phyloP scores from a whole-genome alignment of 2,888 invertebrate species.

The Euzetes globulus region DNA sequence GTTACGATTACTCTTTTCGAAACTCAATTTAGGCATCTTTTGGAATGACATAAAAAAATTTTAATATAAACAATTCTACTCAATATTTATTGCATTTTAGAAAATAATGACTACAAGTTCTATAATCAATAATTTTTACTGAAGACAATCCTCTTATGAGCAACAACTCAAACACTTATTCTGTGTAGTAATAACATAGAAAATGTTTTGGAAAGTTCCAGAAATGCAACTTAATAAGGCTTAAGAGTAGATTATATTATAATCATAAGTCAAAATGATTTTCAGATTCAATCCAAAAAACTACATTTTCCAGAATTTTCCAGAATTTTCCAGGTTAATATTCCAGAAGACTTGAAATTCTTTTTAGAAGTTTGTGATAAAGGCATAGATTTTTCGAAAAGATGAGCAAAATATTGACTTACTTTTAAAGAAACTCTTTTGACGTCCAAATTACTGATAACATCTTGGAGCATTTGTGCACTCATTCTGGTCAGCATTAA shows the following conservation, averaged over 20 bases:
- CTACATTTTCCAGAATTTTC: not conserved
- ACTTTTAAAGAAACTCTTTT: slow-evolving; percentile 42
- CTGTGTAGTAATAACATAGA: not conserved
- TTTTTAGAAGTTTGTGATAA: too few species aligned
- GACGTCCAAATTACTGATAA: slow-evolving; percentile 41
- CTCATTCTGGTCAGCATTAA: slow-evolving; percentile 41
- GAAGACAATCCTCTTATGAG: not conserved
- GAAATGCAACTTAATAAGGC: not conserved
- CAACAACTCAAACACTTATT: not conserved
- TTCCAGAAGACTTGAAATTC: too few species aligned
- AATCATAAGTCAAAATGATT: not conserved
- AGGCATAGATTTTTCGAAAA: not conserved
- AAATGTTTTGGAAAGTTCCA: not conserved
- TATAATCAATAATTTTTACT: not conserved
- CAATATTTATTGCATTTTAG: not conserved
- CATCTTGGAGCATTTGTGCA: slow-evolving; percentile 42
- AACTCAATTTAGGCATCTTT: slow-evolving; percentile 41
- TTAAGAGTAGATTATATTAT: not conserved
- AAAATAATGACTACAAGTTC: too few species aligned
- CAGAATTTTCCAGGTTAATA: too few species aligned
- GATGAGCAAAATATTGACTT: not conserved
- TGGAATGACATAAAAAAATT: not conserved
- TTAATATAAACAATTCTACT: not conserved
- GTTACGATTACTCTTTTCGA: slow-evolving; percentile 39
- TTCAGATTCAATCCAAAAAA: not conserved